phyloP scores from a whole-genome alignment of 2,113 vertebrate genomes.

The Procavia capensis region DNA sequence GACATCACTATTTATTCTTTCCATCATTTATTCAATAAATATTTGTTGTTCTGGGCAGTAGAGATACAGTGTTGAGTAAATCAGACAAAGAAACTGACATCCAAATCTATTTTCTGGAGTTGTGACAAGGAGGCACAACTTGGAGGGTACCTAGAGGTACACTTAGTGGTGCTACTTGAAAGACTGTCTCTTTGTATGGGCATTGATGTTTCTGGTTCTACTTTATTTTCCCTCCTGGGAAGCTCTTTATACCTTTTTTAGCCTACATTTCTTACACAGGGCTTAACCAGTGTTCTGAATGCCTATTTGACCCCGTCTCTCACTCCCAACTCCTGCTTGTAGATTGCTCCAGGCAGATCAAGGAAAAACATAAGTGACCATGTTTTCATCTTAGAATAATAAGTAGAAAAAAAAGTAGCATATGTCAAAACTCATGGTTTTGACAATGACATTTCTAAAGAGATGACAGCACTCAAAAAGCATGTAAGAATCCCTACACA shows the following conservation, averaged over 20 bases:
- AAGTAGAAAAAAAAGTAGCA: neutral
- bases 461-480: conserved; percentile 56
- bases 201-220: neutral
- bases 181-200: neutral
- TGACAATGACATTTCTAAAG: conserved; percentile 68
- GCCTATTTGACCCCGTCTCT: neutral
- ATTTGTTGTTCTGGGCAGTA: neutral
- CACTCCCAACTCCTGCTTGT: neutral
- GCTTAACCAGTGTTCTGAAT: neutral
- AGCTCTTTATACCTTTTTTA: neutral
- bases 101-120: neutral
- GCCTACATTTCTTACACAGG: neutral
- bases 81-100: neutral
- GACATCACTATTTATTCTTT: neutral
- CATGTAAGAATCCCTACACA: conserved; percentile 29
- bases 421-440: conserved; percentile 15
- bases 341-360: neutral
- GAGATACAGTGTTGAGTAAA: neutral
- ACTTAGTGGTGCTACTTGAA: neutral
- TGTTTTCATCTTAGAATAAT: conserved; percentile 19
- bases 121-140: neutral
- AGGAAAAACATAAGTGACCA: neutral
- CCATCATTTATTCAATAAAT: neutral
- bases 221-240: neutral
- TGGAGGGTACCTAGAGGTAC: neutral